phyloP scores from a whole-genome alignment of 2,888 invertebrate species.

The Limenitis camilla region DNA sequence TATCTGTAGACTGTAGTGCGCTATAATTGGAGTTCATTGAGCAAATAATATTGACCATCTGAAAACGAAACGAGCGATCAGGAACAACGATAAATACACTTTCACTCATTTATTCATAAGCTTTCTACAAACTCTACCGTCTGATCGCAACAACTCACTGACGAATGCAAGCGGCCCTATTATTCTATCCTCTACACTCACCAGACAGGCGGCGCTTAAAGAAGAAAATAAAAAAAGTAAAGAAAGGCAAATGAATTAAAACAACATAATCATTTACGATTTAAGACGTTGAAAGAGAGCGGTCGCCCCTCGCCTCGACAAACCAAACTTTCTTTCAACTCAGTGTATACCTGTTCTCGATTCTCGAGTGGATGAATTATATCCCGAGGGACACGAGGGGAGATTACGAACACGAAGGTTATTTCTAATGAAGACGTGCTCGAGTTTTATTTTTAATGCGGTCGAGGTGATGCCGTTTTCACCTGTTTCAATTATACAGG shows the following conservation, averaged over 20 bases:
- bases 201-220: slow-evolving; percentile 68
- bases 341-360: slow-evolving; percentile 68
- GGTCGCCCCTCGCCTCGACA: slow-evolving; percentile 64
- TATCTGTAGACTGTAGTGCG: slow-evolving; percentile 18
- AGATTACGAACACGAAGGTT: slow-evolving; percentile 49
- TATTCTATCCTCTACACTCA: slow-evolving; percentile 60
- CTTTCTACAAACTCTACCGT: slow-evolving; percentile 29
- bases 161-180: slow-evolving; percentile 42
- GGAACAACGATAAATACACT: slow-evolving; percentile 32
- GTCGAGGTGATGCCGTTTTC: slow-evolving; percentile 53
- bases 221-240: slow-evolving; percentile 57
- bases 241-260: slow-evolving; percentile 71
- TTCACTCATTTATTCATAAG: slow-evolving; percentile 44
- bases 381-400: slow-evolving; percentile 64
- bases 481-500: slow-evolving; percentile 41
- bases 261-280: slow-evolving; percentile 72
- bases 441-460: slow-evolving; percentile 59
- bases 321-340: slow-evolving; percentile 71
- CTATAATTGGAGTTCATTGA: slow-evolving; percentile 21
- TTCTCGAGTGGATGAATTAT: slow-evolving; percentile 72
- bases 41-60: slow-evolving; percentile 25
- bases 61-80: slow-evolving; percentile 4
- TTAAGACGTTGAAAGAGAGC: slow-evolving; percentile 59
- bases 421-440: slow-evolving; percentile 66
- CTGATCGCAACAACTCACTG: slow-evolving; percentile 5